Evolutionary conservation across 2,113 vertebrate genomes (phyloP).

Genomic region (Neogale vison): DNA sequence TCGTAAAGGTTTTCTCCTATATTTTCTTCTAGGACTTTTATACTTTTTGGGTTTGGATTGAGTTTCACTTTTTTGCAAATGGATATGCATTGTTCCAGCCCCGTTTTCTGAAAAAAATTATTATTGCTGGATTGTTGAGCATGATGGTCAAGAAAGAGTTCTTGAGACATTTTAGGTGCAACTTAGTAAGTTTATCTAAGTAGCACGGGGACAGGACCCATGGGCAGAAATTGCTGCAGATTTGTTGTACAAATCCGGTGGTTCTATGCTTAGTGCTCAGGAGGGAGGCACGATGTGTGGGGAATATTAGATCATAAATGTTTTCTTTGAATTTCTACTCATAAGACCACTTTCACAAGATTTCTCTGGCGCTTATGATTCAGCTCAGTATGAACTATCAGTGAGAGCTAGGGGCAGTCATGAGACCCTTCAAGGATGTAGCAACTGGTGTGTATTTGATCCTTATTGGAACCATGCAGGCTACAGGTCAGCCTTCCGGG

Average conservation of each 20-base stretch:
- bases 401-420: background rate
- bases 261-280: background rate
- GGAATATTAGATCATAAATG: background rate
- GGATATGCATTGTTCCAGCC: background rate
- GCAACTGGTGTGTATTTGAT: background rate
- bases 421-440: background rate
- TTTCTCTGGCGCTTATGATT: background rate
- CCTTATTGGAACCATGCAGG: background rate
- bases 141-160: background rate
- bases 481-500: background rate
- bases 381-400: background rate
- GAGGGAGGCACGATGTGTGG: background rate
- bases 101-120: background rate
- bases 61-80: background rate
- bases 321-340: background rate
- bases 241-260: background rate
- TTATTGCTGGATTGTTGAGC: background rate
- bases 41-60: background rate
- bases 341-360: background rate
- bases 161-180: background rate
- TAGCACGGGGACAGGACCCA: background rate
- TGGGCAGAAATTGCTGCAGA: background rate
- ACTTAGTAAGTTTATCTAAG: background rate
- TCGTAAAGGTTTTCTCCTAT: constrained; percentile 10
- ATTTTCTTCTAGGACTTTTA: constrained; percentile 16